Conservation (phyloP, 2,113 vertebrate species). For the Engystomops pustulosus region DNA sequence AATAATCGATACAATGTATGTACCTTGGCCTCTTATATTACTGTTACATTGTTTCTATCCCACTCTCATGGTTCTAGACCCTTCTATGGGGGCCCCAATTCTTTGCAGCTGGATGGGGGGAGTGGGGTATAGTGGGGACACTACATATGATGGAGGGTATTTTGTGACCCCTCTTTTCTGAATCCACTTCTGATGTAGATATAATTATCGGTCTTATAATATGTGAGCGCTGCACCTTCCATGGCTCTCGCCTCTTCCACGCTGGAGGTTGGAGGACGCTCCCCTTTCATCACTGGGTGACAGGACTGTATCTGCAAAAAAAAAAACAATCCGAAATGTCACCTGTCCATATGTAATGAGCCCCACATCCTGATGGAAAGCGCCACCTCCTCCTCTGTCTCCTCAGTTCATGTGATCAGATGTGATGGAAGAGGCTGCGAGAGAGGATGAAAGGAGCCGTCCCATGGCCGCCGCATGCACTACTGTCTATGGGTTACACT, state of each 20-base stretch:
- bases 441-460: neutral
- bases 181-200: neutral
- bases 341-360: conserved; percentile 34
- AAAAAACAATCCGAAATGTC: conserved; percentile 8
- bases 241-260: neutral
- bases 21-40: too few species aligned
- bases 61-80: too few species aligned
- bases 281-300: neutral
- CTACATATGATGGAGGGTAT: too few species aligned
- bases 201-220: neutral
- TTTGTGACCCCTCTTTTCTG: too few species aligned
- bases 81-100: too few species aligned
- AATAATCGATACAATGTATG: too few species aligned
- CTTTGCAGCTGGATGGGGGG: too few species aligned
- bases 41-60: too few species aligned
- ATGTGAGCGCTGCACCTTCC: neutral
- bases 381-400: conserved; percentile 9
- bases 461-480: conserved; percentile 6
- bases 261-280: neutral
- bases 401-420: neutral
- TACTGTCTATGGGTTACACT: neutral
- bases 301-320: conserved; percentile 11
- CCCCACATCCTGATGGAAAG: conserved; percentile 10
- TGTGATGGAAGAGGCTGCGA: conserved; percentile 9
- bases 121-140: too few species aligned